Conservation (phyloP, 2,113 vertebrate genomes). For the Scytalopus superciliaris region DNA sequence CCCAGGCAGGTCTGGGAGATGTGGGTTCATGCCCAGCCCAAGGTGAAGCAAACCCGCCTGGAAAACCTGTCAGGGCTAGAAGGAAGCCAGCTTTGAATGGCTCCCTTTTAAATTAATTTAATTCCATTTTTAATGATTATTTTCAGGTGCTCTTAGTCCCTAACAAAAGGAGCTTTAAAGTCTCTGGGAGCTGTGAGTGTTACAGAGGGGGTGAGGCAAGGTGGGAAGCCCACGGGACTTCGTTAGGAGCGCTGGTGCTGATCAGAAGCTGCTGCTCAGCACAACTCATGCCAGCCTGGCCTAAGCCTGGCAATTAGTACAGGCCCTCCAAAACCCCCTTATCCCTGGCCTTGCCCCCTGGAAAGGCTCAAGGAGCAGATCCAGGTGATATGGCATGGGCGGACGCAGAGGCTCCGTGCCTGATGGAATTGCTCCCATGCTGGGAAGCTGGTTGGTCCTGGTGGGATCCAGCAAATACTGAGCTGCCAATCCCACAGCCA, state of each 20-base stretch:
- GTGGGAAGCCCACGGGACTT: slow-evolving; percentile 44
- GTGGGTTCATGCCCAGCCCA: neutral
- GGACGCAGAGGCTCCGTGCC: neutral
- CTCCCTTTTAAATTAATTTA: neutral
- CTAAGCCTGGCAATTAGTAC: neutral
- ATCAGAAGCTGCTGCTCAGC: neutral
- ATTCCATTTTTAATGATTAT: slow-evolving; percentile 16
- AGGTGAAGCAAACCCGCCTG: neutral
- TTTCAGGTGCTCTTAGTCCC: neutral
- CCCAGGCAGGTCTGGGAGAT: neutral
- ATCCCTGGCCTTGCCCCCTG: neutral
- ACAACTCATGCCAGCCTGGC: neutral
- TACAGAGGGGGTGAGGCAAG: neutral
- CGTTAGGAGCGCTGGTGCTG: neutral
- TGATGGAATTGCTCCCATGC: accelerated
- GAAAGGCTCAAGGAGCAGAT: neutral
- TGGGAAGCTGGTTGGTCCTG: neutral
- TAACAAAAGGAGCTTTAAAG: slow-evolving; percentile 50
- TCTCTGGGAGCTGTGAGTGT: neutral
- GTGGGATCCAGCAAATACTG: accelerated
- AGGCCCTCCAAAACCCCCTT: neutral
- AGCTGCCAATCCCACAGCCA: neutral
- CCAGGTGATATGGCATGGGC: accelerated
- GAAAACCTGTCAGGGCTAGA: neutral
- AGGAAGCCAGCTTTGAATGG: neutral